phyloP scores from a whole-genome alignment of 2,888 invertebrate genomes.

The Parapristionchus giblindavisi region DNA sequence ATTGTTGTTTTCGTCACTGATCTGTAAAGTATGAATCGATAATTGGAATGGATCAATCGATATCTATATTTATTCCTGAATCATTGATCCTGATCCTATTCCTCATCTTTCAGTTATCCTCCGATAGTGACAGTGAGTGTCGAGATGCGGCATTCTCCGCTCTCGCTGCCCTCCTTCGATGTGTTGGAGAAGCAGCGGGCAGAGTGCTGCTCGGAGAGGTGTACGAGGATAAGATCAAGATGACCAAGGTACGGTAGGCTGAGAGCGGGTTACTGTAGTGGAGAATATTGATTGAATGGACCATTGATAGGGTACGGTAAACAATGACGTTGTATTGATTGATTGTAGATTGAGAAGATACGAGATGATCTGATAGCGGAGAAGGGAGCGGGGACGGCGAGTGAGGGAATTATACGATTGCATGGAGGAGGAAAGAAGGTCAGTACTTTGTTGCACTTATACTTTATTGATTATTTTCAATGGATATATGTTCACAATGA shows the following conservation, averaged over 20 bases:
- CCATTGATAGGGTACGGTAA: background rate
- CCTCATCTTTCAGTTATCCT: slow-evolving; percentile 24
- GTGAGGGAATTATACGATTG: slow-evolving; percentile 44
- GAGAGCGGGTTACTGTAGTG: background rate
- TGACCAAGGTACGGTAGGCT: slow-evolving; percentile 78
- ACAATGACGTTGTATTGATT: background rate
- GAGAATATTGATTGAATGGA: background rate
- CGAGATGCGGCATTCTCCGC: slow-evolving; percentile 86
- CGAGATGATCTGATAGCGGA: slow-evolving; percentile 40
- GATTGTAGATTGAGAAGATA: slow-evolving; percentile 30
- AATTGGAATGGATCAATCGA: too few relatives aligned
- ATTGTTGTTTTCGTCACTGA: too few relatives aligned
- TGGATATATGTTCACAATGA: too few relatives aligned
- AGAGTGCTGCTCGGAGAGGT: slow-evolving; percentile 82
- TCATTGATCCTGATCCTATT: background rate
- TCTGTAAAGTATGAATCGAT: too few relatives aligned
- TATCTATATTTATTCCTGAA: too few relatives aligned
- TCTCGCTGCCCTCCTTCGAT: slow-evolving; percentile 74
- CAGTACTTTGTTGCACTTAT: too few relatives aligned
- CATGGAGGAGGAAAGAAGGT: too few relatives aligned
- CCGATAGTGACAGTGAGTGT: slow-evolving; percentile 82
- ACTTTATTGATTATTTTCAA: too few relatives aligned
- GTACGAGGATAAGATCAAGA: slow-evolving; percentile 81
- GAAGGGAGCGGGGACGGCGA: slow-evolving; percentile 40
- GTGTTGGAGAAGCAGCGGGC: slow-evolving; percentile 90